A percentile compares a stretch with the other conserved stretches of the same genome.
Conservation (phyloP, 2,888 invertebrate genomes). For the Tetanocera ferruginea region DNA sequence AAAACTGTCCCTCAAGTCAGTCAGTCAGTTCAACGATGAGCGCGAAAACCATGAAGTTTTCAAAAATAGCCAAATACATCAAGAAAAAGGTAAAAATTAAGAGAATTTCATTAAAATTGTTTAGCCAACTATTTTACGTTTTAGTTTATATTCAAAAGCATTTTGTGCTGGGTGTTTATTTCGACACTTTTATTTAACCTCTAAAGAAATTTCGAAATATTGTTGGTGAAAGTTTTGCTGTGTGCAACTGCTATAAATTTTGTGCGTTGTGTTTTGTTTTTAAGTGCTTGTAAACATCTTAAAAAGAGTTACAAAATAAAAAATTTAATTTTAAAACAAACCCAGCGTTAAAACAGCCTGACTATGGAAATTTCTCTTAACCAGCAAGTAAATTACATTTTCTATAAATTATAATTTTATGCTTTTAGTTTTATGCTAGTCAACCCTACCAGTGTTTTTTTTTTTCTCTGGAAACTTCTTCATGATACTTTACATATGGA, state of each 20-base stretch:
- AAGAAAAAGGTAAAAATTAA: conserved; percentile 67
- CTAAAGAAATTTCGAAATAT: conserved; percentile 2
- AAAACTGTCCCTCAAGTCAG: background rate
- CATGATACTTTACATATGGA: no score
- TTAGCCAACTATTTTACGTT: background rate
- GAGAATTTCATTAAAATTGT: background rate
- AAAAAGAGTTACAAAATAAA: background rate
- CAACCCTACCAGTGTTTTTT: no score
- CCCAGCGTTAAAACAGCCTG: no score
- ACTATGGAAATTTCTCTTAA: no score
- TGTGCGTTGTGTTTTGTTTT: background rate
- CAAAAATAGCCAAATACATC: conserved; percentile 69
- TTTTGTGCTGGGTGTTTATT: background rate
- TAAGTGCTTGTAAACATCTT: background rate
- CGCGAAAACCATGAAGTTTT: conserved; percentile 65
- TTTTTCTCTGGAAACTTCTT: no score
- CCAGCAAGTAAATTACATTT: no score
- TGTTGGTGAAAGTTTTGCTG: background rate
- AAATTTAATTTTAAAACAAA: no score
- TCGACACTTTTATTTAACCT: background rate
- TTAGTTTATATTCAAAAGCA: background rate
- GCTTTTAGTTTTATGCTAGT: no score
- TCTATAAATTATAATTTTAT: no score
- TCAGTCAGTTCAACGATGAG: conserved; percentile 52
- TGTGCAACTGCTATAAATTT: background rate